Conservation (phyloP, 2,888 invertebrate genomes). For the Cheilosia soror region DNA sequence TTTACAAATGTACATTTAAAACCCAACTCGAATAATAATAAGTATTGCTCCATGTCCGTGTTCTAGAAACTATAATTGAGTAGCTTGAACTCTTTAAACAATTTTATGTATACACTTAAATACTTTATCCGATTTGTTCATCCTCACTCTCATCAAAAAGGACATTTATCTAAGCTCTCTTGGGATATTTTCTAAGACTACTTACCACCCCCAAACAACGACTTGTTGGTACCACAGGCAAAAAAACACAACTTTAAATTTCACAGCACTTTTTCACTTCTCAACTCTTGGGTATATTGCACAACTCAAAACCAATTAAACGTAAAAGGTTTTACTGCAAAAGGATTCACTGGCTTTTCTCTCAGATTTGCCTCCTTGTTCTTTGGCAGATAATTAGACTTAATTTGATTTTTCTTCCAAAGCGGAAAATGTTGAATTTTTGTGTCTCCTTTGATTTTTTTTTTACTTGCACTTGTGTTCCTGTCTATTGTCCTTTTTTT, state of each 20-base stretch:
- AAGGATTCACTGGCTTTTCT: slow-evolving; percentile 16
- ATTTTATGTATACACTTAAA: not conserved
- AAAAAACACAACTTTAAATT: slow-evolving; percentile 14
- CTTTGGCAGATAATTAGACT: slow-evolving; percentile 28
- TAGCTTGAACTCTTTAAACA: too few species aligned
- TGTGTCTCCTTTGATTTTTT: not conserved
- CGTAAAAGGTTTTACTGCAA: slow-evolving; percentile 1
- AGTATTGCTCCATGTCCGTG: not conserved
- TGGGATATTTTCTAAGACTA: not conserved
- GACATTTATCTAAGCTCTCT: not conserved
- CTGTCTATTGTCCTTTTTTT: slow-evolving; percentile 29
- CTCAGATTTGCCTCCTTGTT: not conserved
- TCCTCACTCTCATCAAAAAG: not conserved
- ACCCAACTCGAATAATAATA: not conserved
- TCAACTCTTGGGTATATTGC: slow-evolving; percentile 20
- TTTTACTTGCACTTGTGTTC: not conserved
- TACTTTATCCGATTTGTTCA: not conserved
- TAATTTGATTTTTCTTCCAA: slow-evolving; percentile 28
- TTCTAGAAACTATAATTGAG: not conserved
- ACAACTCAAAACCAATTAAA: slow-evolving; percentile 14
- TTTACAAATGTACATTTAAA: not conserved
- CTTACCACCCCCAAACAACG: slow-evolving; percentile 29
- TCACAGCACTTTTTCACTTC: slow-evolving; percentile 12
- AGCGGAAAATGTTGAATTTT: slow-evolving; percentile 2
- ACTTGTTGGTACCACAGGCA: slow-evolving; percentile 43